phyloP scores from a whole-genome alignment of 2,797 vertebrate genomes.

The Bovichtus variegatus region DNA sequence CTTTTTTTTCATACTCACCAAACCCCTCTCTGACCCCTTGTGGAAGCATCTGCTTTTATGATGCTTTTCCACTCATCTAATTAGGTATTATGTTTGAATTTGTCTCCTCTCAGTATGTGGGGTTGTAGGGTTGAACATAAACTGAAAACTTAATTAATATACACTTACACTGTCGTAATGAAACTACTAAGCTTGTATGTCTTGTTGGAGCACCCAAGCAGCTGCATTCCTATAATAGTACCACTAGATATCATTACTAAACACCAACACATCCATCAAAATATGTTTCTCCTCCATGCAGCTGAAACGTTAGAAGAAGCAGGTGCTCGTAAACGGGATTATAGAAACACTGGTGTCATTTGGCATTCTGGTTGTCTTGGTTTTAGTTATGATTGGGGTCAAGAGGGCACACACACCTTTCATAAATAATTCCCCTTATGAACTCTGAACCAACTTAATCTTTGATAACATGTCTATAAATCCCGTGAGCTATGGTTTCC shows the following conservation, averaged over 20 bases:
- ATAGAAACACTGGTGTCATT: background rate
- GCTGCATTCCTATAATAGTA: background rate
- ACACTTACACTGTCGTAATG: background rate
- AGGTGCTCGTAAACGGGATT: background rate
- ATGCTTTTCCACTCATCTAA: background rate
- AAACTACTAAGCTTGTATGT: background rate
- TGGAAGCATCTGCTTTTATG: background rate
- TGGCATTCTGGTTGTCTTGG: background rate
- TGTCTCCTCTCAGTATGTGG: background rate
- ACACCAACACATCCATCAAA: background rate
- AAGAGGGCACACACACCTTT: constrained; percentile 14
- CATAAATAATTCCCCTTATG: constrained; percentile 8
- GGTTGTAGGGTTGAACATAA: background rate
- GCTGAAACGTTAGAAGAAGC: background rate
- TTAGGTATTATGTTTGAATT: background rate
- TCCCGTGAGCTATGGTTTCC: background rate
- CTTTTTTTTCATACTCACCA: background rate
- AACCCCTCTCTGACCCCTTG: background rate
- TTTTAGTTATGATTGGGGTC: constrained; percentile 10
- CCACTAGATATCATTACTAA: constrained; percentile 56
- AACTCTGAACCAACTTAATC: background rate
- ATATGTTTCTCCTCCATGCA: background rate
- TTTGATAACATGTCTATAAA: constrained; percentile 29
- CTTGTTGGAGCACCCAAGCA: background rate
- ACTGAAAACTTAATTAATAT: too few species aligned